Base-by-base conservation (phyloP, 1,140 invertebrate genomes). In the Manduca sexta region DNA sequence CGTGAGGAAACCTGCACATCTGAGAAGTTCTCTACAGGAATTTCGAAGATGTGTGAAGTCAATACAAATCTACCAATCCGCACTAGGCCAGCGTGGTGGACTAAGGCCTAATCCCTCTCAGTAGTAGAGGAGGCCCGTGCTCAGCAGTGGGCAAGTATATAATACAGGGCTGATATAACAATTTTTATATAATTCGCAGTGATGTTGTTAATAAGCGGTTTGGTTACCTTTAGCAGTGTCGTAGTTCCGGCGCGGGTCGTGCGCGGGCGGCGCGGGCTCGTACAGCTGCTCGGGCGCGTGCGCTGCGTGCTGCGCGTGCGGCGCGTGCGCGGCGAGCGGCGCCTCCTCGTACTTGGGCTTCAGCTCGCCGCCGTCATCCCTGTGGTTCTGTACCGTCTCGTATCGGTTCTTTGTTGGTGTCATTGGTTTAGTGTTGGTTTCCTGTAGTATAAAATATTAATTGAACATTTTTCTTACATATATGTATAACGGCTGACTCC, bases 301-400 rank as follows among this genome's bases (percentile, higher is more conserved):
- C 14, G 39, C 38, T 21, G 49, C 63, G 39, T 62, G 60, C 61
- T 61, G 66, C 52, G 59, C 43, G n/a, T n/a, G n/a, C n/a, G 65
- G 61, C 48, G 52, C 60, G 10, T 40, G 2, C 14, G 39, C 38
- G 21, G 49, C 63, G 39, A 60, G 60, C 61, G 59, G 66, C 35
- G 56, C 1, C 14, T 41, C 40, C 29, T 41, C 51, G 43, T 55
- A 15, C 35, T 30, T 15, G 12, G 21, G 42, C 2, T 53, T 15
- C 16, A 31, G 38, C 26, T 49, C 41, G 13, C 31, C 41, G 11
- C 38, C 12, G 35, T 51, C 21, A 16, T 45, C 14, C 13, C 15
- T 33, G 38, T 14, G 47, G 13, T 31, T 56, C 15, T 42, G 39
- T 14, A 21, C 56, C 30, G 21, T 12, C 11, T 61, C 50, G 21